A percentile compares a stretch with the other conserved stretches of the same genome.
Evolutionary conservation across 2,888 invertebrate species (phyloP).

Genomic region (Scotopteryx bipunctaria): DNA sequence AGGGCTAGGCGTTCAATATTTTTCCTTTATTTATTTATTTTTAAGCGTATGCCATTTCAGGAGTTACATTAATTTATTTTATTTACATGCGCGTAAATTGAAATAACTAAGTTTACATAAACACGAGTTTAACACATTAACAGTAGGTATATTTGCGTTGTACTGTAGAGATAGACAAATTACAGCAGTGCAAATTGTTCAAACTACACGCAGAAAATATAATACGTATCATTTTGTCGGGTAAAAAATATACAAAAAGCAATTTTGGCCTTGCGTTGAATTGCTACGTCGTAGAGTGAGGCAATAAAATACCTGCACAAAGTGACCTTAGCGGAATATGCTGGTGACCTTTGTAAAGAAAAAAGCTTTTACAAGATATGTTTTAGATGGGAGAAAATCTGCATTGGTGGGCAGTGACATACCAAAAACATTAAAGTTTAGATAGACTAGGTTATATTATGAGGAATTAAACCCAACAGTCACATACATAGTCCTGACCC

Average conservation of each 20-base stretch:
- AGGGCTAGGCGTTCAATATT: no score
- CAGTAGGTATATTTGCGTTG: constrained; percentile 10
- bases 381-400: constrained; percentile 46
- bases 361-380: constrained; percentile 64
- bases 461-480: constrained; percentile 17
- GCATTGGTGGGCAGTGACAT: background rate
- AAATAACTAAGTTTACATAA: constrained; percentile 10
- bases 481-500: no score
- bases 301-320: constrained; percentile 74
- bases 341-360: constrained; percentile 66
- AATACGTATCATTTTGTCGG: constrained; percentile 54
- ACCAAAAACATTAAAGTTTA: constrained; percentile 1
- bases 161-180: constrained; percentile 21
- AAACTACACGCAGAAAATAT: constrained; percentile 42
- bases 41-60: no score
- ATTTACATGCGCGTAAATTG: background rate
- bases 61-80: no score
- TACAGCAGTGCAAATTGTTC: constrained; percentile 35
- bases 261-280: constrained; percentile 74
- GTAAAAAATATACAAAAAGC: constrained; percentile 63
- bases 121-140: constrained; percentile 5
- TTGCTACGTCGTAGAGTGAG: constrained; percentile 69
- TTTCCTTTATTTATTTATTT: no score
- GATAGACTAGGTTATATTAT: background rate
- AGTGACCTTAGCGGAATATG: constrained; percentile 75